Percentiles rank a stretch among this genome's conserved stretches.
phyloP scores from a whole-genome alignment of 30 jellyfish, hydroid and myxozoan genomes.

The Nemopilema nomurai region DNA sequence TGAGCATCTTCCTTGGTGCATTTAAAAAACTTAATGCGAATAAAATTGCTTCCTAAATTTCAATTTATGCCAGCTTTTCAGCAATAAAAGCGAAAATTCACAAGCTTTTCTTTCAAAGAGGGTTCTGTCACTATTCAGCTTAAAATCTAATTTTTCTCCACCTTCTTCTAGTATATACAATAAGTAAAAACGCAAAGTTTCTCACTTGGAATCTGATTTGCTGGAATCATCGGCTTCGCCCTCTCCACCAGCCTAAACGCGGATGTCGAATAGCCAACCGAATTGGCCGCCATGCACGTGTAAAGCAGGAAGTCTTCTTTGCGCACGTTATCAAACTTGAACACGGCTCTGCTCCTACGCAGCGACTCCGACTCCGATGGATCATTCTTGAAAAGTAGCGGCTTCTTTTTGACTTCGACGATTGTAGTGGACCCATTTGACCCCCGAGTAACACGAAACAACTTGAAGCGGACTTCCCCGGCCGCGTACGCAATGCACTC shows the following conservation, averaged over 20 bases:
- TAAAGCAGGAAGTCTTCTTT: constrained; percentile 57
- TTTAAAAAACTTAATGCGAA: too few species aligned
- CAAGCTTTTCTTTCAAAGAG: too few species aligned
- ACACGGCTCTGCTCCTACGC: constrained; percentile 26
- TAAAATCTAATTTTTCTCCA: too few species aligned
- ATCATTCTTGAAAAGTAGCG: background rate
- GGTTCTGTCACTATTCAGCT: too few species aligned
- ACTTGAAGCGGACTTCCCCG: constrained; percentile 21
- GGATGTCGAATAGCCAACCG: constrained; percentile 65
- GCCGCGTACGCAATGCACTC: constrained; percentile 14
- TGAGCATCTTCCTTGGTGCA: too few species aligned
- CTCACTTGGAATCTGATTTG: background rate
- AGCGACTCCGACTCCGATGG: background rate
- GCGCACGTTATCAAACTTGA: constrained; percentile 56
- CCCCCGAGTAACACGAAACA: constrained; percentile 2
- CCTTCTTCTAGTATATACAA: too few species aligned
- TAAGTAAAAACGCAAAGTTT: background rate
- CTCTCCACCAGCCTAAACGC: constrained; percentile 14
- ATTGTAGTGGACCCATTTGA: constrained; percentile 1
- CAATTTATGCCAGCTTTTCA: too few species aligned
- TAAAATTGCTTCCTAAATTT: too few species aligned
- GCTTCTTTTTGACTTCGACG: constrained; percentile 28
- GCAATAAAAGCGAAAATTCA: too few species aligned
- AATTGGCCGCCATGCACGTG: constrained; percentile 93
- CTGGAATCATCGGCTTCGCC: background rate